Conservation (phyloP, 2,113 vertebrate genomes). For the Centropristis striata region DNA sequence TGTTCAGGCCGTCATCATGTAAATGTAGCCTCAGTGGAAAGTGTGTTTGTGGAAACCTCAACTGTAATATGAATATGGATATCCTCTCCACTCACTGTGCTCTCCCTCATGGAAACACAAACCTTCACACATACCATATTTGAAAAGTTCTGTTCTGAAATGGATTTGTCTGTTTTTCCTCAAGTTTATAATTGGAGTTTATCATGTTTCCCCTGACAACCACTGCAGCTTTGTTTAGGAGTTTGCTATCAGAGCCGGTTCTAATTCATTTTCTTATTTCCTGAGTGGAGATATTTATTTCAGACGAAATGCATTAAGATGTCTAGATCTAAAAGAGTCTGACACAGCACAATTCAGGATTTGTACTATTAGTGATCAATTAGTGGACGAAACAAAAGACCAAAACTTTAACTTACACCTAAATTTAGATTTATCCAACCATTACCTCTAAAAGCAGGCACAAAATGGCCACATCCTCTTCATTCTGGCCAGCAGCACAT, state of each 20-base stretch:
- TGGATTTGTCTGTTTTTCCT: neutral
- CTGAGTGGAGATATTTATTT: neutral
- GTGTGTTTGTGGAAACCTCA: conserved; percentile 16
- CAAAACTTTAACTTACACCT: neutral
- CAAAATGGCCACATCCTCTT: no score
- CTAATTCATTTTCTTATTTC: conserved; percentile 12
- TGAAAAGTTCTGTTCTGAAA: neutral
- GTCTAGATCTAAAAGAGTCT: neutral
- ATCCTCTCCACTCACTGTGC: conserved; percentile 17
- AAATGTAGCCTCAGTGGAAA: conserved; percentile 46
- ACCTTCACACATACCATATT: neutral
- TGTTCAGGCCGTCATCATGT: no score
- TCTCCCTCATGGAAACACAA: neutral
- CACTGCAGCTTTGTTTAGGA: neutral
- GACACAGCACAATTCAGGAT: no score
- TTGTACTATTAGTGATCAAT: neutral
- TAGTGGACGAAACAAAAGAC: neutral
- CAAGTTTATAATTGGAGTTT: neutral
- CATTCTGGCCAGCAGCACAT: no score
- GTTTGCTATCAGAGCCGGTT: neutral
- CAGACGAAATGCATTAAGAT: neutral
- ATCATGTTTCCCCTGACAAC: neutral
- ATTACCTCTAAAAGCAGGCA: no score
- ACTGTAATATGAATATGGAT: conserved; percentile 26
- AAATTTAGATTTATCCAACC: neutral